Evolutionary conservation across 2,113 vertebrate species (phyloP).

Genomic region (Helogale parvula): DNA sequence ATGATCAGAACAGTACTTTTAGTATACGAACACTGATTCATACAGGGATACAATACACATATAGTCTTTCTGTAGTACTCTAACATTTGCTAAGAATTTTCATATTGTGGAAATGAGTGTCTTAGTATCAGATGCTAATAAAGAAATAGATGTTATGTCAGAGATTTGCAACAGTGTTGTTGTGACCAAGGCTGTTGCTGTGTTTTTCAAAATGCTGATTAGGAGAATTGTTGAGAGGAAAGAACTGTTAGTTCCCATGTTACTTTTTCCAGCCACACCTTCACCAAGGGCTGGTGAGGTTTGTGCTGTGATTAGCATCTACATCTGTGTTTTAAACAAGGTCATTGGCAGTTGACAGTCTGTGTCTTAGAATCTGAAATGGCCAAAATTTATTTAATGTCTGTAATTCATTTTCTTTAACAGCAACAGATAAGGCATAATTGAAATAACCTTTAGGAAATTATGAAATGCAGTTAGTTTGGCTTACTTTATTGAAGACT

Average conservation of each 20-base stretch:
- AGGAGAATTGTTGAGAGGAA: neutral
- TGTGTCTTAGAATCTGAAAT: constrained; percentile 39
- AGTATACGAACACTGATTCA: constrained; percentile 50
- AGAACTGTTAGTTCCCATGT: constrained; percentile 30
- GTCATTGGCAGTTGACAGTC: neutral
- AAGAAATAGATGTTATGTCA: constrained; percentile 11
- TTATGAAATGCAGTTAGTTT: constrained; percentile 52
- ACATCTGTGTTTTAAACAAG: constrained; percentile 45
- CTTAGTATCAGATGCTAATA: neutral
- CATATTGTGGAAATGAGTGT: constrained; percentile 11
- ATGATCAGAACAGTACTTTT: constrained; percentile 52
- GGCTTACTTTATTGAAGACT: constrained; percentile 11
- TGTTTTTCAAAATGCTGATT: constrained; percentile 43
- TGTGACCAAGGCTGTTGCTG: neutral
- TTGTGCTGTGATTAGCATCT: constrained; percentile 49
- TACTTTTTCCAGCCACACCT: constrained; percentile 55
- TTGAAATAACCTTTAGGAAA: constrained; percentile 46
- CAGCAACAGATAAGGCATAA: constrained; percentile 19
- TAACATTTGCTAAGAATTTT: constrained; percentile 29
- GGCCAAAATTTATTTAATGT: constrained; percentile 19
- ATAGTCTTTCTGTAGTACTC: neutral
- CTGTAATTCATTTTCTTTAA: constrained; percentile 50
- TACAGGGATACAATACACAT: neutral
- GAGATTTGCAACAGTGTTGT: neutral
- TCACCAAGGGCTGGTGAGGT: neutral